Base-by-base conservation (phyloP, 2,888 invertebrate genomes). In the Griposia aprilina region DNA sequence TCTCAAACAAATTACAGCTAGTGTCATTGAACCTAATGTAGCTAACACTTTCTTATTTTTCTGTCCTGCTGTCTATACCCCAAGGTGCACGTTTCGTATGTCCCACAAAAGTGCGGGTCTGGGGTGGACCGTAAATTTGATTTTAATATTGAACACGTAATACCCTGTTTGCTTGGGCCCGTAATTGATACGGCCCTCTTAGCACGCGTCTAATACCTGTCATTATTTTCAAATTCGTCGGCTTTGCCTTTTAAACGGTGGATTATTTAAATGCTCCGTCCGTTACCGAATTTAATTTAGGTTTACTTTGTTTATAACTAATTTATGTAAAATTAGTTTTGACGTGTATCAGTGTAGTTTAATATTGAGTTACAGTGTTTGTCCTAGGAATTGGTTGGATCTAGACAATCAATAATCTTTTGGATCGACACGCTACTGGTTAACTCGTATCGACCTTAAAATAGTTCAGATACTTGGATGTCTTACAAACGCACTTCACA, bases 221-320 rank as follows among this genome's bases (percentile, higher is more conserved):
- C 94, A 97, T 97, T 96, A 97, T 97, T 95, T 97, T 96, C 95
- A 91, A 95, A 96, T 97, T 96, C 96, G 91, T 92, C 91, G 94
- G 92, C 94, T 93, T 92, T 90, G 91, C 93, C 92, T 93, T 95
- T 94, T 93, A 94, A 94, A 92, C 92, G 92, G 90, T 92, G 94
- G 96, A 95, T 95, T 96, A 95, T 93, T 94, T 92, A 93, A 93
- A 90, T 86, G 89, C 83, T 87, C 84, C 87, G 89, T 85, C 87
- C 89, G 87, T 89, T 89, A 85, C 78, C 73, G 87, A 90, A 90
- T 91, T 92, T 90, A 91, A 92, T 92, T 91, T 90, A 36, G 79
- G 87, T 88, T 82, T 88, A 87, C 83, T 88, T 89, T 85, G 87
- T 82, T 87, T 89, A 79, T 90, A 86, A 36, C 30, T 36, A 36